These are phyloP conservation scores for Anolis carolinensis DNA, from an alignment of 2,113 vertebrate species.

Conservation along the genomic window DNA sequence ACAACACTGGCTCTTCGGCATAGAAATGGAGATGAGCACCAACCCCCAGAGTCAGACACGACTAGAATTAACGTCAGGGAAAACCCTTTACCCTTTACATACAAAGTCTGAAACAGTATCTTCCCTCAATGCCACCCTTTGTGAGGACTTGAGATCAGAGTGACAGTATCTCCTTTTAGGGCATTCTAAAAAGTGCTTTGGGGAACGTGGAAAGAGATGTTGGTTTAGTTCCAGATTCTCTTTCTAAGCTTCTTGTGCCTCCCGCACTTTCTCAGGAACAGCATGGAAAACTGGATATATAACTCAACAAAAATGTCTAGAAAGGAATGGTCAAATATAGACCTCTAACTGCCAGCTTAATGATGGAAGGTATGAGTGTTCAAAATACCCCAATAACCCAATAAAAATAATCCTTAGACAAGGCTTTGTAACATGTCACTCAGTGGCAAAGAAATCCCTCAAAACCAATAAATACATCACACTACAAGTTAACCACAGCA, in stretches of 20 bases:
- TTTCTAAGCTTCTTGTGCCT: background rate
- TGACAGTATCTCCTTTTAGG: background rate
- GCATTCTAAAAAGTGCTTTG: background rate
- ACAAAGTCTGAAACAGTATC: background rate
- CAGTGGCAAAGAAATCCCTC: background rate
- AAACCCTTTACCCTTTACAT: too few relatives aligned
- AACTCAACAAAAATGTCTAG: background rate
- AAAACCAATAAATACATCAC: background rate
- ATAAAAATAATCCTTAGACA: slow-evolving; percentile 15
- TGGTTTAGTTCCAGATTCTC: background rate
- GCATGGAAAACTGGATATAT: background rate
- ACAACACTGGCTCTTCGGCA: too few relatives aligned
- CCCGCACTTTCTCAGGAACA: background rate
- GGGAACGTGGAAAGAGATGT: too few relatives aligned
- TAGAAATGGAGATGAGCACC: too few relatives aligned
- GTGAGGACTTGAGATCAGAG: background rate
- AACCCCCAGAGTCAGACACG: too few relatives aligned
- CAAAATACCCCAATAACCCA: background rate
- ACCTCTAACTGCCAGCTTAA: background rate
- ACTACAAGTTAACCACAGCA: background rate
- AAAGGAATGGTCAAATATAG: background rate
- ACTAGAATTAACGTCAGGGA: too few relatives aligned
- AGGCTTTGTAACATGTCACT: background rate
- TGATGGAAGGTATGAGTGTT: background rate
- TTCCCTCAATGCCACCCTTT: background rate